Evolutionary conservation across 2,888 invertebrate genomes (phyloP).

Genomic region (Ochropleura leucogaster): DNA sequence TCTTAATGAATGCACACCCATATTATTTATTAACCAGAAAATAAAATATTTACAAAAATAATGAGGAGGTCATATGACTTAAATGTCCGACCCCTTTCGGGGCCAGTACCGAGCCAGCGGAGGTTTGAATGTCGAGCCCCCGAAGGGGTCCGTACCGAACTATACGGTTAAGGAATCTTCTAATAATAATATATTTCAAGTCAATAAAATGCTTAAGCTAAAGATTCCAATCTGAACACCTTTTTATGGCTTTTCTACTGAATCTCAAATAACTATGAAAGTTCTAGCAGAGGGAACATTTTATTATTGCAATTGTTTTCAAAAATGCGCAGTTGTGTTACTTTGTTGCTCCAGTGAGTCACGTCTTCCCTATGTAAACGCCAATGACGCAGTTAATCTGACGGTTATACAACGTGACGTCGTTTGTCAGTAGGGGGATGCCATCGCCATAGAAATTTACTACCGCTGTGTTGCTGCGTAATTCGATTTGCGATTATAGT

Average conservation of each 20-base stretch:
- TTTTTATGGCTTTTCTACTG: too few species aligned
- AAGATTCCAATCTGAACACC: neutral
- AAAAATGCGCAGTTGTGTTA: neutral
- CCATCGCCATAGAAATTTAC: slow-evolving; percentile 12
- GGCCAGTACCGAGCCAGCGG: too few species aligned
- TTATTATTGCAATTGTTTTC: neutral
- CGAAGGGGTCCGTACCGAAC: too few species aligned
- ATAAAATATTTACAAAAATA: too few species aligned
- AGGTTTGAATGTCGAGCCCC: too few species aligned
- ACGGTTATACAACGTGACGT: slow-evolving; percentile 44
- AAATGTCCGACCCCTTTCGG: too few species aligned
- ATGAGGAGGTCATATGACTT: too few species aligned
- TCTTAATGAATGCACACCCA: too few species aligned
- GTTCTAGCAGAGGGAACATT: neutral
- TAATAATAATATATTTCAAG: neutral
- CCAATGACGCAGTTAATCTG: slow-evolving; percentile 47
- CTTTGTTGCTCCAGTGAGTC: neutral
- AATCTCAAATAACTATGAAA: neutral
- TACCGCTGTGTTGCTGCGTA: neutral
- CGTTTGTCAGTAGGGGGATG: slow-evolving; percentile 26
- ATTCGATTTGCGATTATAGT: neutral
- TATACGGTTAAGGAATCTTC: neutral
- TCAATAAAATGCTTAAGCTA: too few species aligned
- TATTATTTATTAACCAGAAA: too few species aligned
- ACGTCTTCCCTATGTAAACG: slow-evolving; percentile 4